phyloP scores from a whole-genome alignment of 2,113 vertebrate genomes.

The Nestor notabilis region DNA sequence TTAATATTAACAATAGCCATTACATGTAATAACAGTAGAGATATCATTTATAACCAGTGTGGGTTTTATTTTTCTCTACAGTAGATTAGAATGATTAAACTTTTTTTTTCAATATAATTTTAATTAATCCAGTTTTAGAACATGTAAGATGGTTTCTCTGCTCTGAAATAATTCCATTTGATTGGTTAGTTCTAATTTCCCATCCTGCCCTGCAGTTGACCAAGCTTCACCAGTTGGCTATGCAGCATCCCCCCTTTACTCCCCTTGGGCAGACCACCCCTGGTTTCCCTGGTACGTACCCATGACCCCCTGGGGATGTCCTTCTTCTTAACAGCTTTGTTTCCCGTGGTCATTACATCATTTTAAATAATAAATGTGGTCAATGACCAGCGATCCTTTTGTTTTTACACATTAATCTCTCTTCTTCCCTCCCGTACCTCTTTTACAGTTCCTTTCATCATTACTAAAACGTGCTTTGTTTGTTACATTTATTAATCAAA shows the following conservation, averaged over 20 bases:
- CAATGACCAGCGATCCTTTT: constrained; percentile 73
- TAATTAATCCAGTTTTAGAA: constrained; percentile 77
- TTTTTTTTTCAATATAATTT: constrained; percentile 64
- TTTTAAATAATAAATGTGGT: constrained; percentile 75
- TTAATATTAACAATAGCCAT: constrained; percentile 72
- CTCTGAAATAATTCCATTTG: constrained; percentile 94
- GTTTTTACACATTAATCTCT: constrained; percentile 61
- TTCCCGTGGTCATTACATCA: constrained; percentile 84
- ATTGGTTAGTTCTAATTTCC: constrained; percentile 98
- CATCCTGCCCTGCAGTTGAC: constrained; percentile 98
- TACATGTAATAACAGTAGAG: constrained; percentile 69
- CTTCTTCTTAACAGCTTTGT: constrained; percentile 85
- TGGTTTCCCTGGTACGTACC: constrained; percentile 99
- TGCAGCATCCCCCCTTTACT: constrained; percentile 97
- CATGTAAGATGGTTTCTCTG: constrained; percentile 87
- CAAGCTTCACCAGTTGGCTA: constrained; percentile 99
- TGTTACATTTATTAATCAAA: constrained; percentile 45
- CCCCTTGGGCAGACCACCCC: constrained; percentile 98
- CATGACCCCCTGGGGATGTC: constrained; percentile 89
- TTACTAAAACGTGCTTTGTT: constrained; percentile 53
- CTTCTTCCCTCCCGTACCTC: constrained; percentile 4
- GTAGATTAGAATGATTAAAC: constrained; percentile 64
- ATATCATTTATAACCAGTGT: constrained; percentile 68
- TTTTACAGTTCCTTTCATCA: constrained; percentile 50
- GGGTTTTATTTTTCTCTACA: background rate